Conservation (phyloP, 2,113 vertebrate genomes). For the Martes martes region DNA sequence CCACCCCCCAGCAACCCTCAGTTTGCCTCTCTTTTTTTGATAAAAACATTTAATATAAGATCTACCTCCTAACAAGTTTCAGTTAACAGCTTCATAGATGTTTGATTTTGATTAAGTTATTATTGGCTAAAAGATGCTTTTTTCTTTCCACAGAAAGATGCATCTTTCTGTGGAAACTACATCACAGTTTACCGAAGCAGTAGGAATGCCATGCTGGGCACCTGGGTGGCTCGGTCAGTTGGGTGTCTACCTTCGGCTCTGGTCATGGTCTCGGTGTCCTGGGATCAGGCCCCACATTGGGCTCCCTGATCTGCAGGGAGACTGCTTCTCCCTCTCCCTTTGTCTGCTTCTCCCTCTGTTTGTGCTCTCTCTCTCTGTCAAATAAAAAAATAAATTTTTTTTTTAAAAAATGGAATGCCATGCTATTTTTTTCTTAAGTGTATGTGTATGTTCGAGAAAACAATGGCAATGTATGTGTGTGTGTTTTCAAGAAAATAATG, state of each 20-base stretch:
- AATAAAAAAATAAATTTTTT: too few relatives aligned
- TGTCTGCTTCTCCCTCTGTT: too few relatives aligned
- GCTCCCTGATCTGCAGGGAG: too few relatives aligned
- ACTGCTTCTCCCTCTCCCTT: too few relatives aligned
- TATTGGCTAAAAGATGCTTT: background rate
- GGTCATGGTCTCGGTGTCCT: too few relatives aligned
- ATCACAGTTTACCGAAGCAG: background rate
- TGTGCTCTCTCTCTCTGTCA: too few relatives aligned
- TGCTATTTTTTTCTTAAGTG: background rate
- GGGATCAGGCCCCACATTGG: too few relatives aligned
- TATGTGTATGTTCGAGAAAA: background rate
- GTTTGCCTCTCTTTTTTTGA: background rate
- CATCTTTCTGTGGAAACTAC: background rate
- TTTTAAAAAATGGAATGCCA: background rate
- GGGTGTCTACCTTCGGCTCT: too few relatives aligned
- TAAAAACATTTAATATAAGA: background rate
- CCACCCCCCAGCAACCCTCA: too few relatives aligned
- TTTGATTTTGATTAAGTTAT: conserved; percentile 4
- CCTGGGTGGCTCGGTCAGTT: too few relatives aligned
- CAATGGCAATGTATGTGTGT: background rate
- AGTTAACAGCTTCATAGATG: background rate
- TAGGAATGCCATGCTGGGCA: background rate
- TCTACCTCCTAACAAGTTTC: background rate
- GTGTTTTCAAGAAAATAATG: background rate
- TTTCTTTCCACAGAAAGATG: too few relatives aligned